Conservation (phyloP, 2,113 vertebrate genomes). For the Pluvianellus socialis region DNA sequence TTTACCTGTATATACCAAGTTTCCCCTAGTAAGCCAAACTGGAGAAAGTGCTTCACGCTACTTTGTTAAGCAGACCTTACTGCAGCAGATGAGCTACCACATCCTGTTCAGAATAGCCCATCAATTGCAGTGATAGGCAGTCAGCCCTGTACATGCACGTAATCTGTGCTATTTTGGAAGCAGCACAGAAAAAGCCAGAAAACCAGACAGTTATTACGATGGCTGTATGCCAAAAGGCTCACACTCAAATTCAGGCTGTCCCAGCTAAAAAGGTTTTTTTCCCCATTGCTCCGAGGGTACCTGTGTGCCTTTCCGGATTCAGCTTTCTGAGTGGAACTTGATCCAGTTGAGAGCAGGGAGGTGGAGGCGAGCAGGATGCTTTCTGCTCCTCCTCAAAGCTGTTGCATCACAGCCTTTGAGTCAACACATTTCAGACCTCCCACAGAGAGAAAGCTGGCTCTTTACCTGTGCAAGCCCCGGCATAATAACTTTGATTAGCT, state of each 20-base stretch:
- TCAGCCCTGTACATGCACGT: accelerated
- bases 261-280: not conserved
- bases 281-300: not conserved
- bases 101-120: not conserved
- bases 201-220: not conserved
- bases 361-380: not conserved
- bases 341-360: not conserved
- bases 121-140: not conserved
- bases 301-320: not conserved
- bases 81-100: not conserved
- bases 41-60: not conserved
- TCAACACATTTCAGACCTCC: constrained; percentile 43
- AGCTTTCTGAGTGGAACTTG: not conserved
- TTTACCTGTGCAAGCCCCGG: not conserved
- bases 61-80: not conserved
- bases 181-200: not conserved
- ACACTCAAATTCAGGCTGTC: not conserved
- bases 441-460: not conserved
- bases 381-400: constrained; percentile 6
- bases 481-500: not conserved
- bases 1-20: not conserved
- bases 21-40: not conserved
- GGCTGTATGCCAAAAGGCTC: not conserved
- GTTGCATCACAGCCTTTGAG: not conserved
- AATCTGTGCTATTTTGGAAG: not conserved